phyloP scores from a whole-genome alignment of 1,140 invertebrate genomes.

The Coboldia fuscipes region DNA sequence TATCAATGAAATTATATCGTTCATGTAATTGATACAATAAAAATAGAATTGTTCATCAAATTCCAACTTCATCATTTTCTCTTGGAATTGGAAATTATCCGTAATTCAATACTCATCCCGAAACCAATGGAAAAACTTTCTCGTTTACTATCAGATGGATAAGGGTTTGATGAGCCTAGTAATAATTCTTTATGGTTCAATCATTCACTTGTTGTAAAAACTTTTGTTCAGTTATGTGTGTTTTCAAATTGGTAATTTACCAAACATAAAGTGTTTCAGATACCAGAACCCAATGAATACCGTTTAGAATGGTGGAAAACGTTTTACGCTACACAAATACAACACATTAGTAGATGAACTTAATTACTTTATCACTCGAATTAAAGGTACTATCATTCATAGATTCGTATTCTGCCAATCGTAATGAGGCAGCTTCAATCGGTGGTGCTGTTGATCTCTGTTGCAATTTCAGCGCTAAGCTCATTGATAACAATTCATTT shows the following conservation, averaged over 20 bases:
- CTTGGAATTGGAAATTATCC: no score
- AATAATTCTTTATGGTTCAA: no score
- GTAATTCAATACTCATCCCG: no score
- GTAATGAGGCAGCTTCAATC: background rate
- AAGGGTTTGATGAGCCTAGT: no score
- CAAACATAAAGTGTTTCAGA: background rate
- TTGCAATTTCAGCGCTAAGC: background rate
- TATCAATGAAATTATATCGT: no score
- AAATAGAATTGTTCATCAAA: no score
- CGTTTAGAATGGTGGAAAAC: background rate
- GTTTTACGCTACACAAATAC: background rate
- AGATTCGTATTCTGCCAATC: background rate
- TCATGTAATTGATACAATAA: no score
- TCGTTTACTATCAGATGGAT: no score
- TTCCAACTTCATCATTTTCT: no score
- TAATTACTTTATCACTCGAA: conserved; percentile 1
- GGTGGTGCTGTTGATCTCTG: background rate
- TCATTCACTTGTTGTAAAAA: no score
- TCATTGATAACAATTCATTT: background rate
- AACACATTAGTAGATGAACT: background rate
- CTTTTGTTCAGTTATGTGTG: no score
- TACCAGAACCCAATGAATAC: background rate
- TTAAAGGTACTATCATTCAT: background rate
- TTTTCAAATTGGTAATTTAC: background rate
- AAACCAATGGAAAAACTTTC: no score